A percentile compares a stretch with the other conserved stretches of the same genome.
Evolutionary conservation across 2,113 vertebrate genomes (phyloP).

Genomic region (Ciconia maguari): DNA sequence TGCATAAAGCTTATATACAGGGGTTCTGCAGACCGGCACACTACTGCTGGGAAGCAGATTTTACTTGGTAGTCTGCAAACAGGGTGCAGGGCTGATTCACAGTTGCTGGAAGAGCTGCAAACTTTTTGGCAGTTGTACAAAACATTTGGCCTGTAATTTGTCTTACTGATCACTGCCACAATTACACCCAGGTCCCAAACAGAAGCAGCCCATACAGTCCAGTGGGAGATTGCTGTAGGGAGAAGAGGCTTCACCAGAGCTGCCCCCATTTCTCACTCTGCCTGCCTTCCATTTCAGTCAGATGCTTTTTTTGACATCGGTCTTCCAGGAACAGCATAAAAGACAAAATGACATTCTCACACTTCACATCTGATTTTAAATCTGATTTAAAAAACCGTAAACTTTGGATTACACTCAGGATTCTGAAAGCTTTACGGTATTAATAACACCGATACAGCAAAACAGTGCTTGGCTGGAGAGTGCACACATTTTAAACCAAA

Average conservation of each 20-base stretch:
- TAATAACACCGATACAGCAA: constrained; percentile 50
- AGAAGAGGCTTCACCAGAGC: background rate
- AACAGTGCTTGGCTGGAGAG: background rate
- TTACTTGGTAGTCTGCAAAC: background rate
- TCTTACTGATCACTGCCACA: constrained; percentile 22
- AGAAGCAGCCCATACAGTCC: background rate
- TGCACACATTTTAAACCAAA: background rate
- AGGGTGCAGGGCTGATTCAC: constrained; percentile 32
- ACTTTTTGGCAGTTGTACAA: constrained; percentile 17
- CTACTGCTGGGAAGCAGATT: background rate
- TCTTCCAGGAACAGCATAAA: background rate
- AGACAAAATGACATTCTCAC: background rate
- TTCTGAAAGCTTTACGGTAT: constrained; percentile 58
- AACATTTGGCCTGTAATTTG: background rate
- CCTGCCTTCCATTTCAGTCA: background rate
- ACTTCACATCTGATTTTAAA: background rate
- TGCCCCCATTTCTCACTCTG: background rate
- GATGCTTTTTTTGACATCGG: background rate
- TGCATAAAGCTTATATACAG: background rate
- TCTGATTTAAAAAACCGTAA: background rate
- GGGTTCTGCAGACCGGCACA: background rate
- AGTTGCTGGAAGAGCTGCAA: constrained; percentile 18
- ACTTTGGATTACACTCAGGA: constrained; percentile 32
- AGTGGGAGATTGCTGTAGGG: background rate
- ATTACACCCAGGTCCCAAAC: background rate